A percentile compares a stretch with the other conserved stretches of the same genome.
phyloP scores from a whole-genome alignment of 2,113 vertebrate genomes.

The Crotalus tigris region DNA sequence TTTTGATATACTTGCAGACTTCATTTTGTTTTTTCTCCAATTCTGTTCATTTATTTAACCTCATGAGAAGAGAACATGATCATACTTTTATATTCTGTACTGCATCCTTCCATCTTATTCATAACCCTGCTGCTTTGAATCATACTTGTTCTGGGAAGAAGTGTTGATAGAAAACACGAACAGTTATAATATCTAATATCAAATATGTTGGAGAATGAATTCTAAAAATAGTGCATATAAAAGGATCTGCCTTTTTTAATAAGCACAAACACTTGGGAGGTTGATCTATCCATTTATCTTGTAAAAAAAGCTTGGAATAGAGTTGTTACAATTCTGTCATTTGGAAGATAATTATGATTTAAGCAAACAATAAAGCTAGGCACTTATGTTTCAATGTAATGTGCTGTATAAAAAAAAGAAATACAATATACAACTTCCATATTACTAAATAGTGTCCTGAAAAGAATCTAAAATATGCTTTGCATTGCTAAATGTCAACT shows the following conservation, averaged over 20 bases:
- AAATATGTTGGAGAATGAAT: constrained; percentile 57
- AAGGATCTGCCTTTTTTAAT: constrained; percentile 37
- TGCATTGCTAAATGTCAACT: neutral
- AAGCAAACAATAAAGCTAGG: neutral
- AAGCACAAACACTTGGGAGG: constrained; percentile 36
- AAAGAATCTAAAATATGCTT: constrained; percentile 2
- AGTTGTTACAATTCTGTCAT: neutral
- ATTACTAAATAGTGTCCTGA: constrained; percentile 21
- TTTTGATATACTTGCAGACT: constrained; percentile 82
- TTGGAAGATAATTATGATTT: neutral
- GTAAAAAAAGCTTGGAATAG: constrained; percentile 1
- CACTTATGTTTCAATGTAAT: neutral
- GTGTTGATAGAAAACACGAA: constrained; percentile 47
- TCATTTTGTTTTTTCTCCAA: constrained; percentile 88
- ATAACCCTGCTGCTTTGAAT: constrained; percentile 70
- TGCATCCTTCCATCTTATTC: constrained; percentile 68
- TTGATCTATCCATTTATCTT: neutral
- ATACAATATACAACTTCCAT: constrained; percentile 8
- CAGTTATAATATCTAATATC: constrained; percentile 46
- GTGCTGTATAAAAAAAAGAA: neutral
- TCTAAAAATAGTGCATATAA: constrained; percentile 53
- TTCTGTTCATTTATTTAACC: constrained; percentile 77
- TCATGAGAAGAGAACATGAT: constrained; percentile 73
- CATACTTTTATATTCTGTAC: constrained; percentile 73
- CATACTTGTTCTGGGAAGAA: constrained; percentile 66